Evolutionary conservation across 2,888 invertebrate genomes (phyloP), one percentile per base, ranked within the genome.

Genomic region (Cantharis nigra): DNA sequence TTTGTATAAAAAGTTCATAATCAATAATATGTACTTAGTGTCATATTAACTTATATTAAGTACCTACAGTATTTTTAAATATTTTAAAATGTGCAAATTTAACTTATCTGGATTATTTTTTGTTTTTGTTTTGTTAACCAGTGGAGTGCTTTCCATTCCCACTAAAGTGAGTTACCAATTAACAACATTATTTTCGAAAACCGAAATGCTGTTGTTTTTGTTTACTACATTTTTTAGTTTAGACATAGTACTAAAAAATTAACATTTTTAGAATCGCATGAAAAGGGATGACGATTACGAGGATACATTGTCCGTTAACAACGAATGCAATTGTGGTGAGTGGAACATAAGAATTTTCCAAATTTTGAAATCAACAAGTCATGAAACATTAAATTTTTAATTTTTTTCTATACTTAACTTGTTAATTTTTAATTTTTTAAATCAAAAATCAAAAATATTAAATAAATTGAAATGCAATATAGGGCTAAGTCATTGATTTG

Each of bases 1-100:
- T 80, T 80, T 82, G 83, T 84, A 85, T 85, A 85, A 84, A 85
- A 85, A 84, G 82, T 82, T 79, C 80, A 79, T 76, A 72, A 75
- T 80, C 71, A 80, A 78, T 81, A 76, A 77, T 74, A 73, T 75
- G 63, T 78, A 82, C 81, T 82, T 83, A 84, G 83, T 84, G 74
- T 71, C 77, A 77, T 80, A 69, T 80, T 77, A 28, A 30, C 67
- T 30, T 75, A 67, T 71, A 62, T 72, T 74, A 69, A 72, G 70
- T 73, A 75, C 20, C 64, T 30, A 23, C 20, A 16, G 11, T 67
- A 72, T 18, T 14, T 33, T 75, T 69, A 30, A 23, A 26, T 69
- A 33, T n/a, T 69, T 63, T n/a, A 75, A 64, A 71, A 74, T 74
- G 72, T 77, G 23, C 63, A 67, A 13, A 9, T n/a, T 69, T 28